Percentiles rank a stretch among this genome's conserved stretches.
phyloP scores from a whole-genome alignment of 2,888 invertebrate genomes.

The Pristionchus maxplancki region DNA sequence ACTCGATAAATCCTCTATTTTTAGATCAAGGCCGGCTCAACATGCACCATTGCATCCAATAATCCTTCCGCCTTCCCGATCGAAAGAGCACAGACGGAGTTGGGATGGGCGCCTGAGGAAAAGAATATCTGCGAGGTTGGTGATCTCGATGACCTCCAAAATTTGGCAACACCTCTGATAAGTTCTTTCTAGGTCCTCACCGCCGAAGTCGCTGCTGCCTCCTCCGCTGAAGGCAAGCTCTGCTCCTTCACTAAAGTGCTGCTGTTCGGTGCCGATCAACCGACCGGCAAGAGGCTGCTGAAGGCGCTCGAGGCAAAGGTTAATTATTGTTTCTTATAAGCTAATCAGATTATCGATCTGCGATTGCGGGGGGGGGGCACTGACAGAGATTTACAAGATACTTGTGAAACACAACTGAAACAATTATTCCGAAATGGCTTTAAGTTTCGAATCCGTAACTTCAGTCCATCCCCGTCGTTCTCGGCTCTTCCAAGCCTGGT shows the following conservation, averaged over 20 bases:
- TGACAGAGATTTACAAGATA: too few species aligned
- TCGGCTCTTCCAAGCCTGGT: background rate
- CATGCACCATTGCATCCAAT: background rate
- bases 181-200: background rate
- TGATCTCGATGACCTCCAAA: too few species aligned
- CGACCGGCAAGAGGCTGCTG: background rate
- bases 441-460: background rate
- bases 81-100: conserved; percentile 5
- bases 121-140: background rate
- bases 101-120: conserved; percentile 26
- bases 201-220: background rate
- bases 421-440: background rate
- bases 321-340: background rate
- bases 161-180: too few species aligned
- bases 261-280: background rate
- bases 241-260: conserved; percentile 16
- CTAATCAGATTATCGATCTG: too few species aligned
- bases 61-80: conserved; percentile 19
- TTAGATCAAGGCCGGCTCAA: conserved; percentile 18
- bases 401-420: background rate
- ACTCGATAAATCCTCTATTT: background rate
- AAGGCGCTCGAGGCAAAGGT: background rate
- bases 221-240: background rate
- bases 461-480: background rate
- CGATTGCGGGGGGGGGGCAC: background rate